Percentiles rank a stretch among this genome's conserved stretches.
Conservation (phyloP, 2,888 invertebrate species). For the Lithophane leautieri region DNA sequence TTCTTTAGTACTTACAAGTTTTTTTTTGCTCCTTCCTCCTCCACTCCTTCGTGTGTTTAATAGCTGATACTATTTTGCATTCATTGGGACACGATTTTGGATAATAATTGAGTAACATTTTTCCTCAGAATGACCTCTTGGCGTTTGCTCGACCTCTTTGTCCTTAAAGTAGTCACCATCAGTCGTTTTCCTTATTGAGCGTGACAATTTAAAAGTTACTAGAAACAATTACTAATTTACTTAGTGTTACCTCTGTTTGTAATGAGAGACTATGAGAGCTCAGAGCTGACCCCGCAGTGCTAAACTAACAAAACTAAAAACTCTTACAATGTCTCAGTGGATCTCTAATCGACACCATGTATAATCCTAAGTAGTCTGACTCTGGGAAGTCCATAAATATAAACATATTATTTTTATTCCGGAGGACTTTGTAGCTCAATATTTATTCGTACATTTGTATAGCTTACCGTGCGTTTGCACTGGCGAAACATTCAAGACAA, state of each 20-base stretch:
- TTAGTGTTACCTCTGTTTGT: neutral
- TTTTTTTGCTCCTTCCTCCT: neutral
- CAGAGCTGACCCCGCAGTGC: neutral
- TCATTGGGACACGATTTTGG: conserved; percentile 13
- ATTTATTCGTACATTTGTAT: too few relatives aligned
- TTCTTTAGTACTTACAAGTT: neutral
- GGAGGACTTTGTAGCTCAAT: too few relatives aligned
- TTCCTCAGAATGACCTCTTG: conserved; percentile 37
- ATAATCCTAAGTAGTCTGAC: neutral
- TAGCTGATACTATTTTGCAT: conserved; percentile 2
- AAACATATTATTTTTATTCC: too few relatives aligned
- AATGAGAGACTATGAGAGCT: neutral
- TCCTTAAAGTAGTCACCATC: neutral
- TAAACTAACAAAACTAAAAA: too few relatives aligned
- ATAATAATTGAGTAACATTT: conserved; percentile 9
- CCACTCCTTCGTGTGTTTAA: conserved; percentile 22
- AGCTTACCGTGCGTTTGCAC: too few relatives aligned
- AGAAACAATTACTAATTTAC: neutral
- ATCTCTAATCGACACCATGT: neutral
- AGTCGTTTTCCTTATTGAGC: conserved; percentile 17
- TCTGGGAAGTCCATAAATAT: too few relatives aligned
- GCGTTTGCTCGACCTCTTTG: conserved; percentile 6
- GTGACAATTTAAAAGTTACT: neutral
- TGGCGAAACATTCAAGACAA: too few relatives aligned
- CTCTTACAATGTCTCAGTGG: neutral